Evolutionary conservation across 2,113 vertebrate genomes (phyloP).

Genomic region (Triplophysa dalaica): DNA sequence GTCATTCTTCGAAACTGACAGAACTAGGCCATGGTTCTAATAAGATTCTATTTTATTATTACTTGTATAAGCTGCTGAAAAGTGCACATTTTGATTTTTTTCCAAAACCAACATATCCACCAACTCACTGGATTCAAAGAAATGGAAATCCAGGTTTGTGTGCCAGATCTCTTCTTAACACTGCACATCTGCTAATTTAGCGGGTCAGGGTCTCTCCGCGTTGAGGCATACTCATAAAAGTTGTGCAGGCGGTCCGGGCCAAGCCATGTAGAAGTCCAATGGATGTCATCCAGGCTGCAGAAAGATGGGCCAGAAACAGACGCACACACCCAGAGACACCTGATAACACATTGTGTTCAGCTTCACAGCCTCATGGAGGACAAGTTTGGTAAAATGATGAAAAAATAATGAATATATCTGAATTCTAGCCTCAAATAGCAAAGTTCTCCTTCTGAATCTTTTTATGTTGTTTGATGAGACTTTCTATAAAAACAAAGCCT

Average conservation of each 20-base stretch:
- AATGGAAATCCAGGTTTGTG: slow-evolving; percentile 17
- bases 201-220: slow-evolving; percentile 47
- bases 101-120: not conserved
- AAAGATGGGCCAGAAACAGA: slow-evolving; percentile 55
- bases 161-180: slow-evolving; percentile 33
- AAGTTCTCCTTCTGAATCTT: not conserved
- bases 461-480: no score
- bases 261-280: slow-evolving; percentile 3
- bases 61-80: no score
- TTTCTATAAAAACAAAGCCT: no score
- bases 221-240: slow-evolving; percentile 12
- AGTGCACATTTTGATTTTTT: no score
- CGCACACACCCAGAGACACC: slow-evolving; percentile 42
- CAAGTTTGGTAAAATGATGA: slow-evolving; percentile 55
- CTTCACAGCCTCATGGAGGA: slow-evolving; percentile 50
- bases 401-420: not conserved
- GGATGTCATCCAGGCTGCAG: slow-evolving; percentile 44
- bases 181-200: slow-evolving; percentile 50
- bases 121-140: slow-evolving; percentile 21
- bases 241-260: slow-evolving; percentile 13
- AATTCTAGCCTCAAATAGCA: not conserved
- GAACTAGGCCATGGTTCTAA: no score
- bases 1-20: no score
- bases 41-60: no score
- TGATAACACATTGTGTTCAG: slow-evolving; percentile 46